Conservation (phyloP, 2,113 vertebrate species). For the Forbesichthys agassizii region DNA sequence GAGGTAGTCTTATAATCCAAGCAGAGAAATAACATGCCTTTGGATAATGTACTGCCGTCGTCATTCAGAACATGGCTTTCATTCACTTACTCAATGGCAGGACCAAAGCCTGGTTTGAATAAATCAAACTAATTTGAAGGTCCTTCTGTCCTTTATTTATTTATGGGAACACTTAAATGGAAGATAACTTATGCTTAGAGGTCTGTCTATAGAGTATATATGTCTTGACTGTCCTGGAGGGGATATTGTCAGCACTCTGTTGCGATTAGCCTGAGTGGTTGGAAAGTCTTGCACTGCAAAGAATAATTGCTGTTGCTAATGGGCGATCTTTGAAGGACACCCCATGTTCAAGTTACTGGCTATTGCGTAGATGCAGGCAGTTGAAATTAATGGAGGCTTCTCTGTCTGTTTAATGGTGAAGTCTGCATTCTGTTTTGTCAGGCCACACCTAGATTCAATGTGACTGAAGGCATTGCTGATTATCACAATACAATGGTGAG, state of each 20-base stretch:
- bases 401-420: background rate
- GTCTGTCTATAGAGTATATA: conserved; percentile 1
- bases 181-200: conserved; percentile 4
- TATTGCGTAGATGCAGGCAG: too few species aligned
- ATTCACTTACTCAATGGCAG: conserved; percentile 49
- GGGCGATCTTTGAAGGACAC: conserved; percentile 4
- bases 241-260: conserved; percentile 1
- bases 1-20: conserved; percentile 62
- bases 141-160: conserved; percentile 26
- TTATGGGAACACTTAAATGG: conserved; percentile 17
- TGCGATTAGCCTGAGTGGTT: background rate
- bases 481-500: conserved; percentile 10
- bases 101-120: conserved; percentile 44
- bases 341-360: background rate
- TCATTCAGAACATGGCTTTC: conserved; percentile 50
- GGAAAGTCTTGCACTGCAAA: background rate
- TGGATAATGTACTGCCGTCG: conserved; percentile 41
- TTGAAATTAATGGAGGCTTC: too few species aligned
- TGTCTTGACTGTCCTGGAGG: conserved; percentile 13
- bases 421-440: conserved; percentile 16
- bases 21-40: conserved; percentile 33
- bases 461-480: conserved; percentile 26
- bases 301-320: background rate
- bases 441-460: conserved; percentile 22
- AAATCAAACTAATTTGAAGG: conserved; percentile 42